Evolutionary conservation across 2,888 invertebrate genomes (phyloP).

Genomic region (Glaucopsyche alexis): DNA sequence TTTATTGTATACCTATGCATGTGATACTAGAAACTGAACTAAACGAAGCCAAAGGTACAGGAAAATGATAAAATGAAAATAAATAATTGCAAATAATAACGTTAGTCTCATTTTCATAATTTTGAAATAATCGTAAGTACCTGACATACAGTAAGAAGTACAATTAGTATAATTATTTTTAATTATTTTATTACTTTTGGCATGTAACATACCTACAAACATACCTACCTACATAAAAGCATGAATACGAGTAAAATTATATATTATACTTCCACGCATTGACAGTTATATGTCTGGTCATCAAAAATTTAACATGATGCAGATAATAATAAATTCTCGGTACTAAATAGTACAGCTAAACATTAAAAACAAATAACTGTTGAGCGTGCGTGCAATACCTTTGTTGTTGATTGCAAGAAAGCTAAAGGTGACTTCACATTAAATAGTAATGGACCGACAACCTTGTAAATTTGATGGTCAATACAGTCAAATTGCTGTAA

Average conservation of each 20-base stretch:
- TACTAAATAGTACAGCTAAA: constrained; percentile 38
- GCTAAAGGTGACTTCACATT: constrained; percentile 41
- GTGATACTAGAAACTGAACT: background rate
- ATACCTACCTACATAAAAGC: background rate
- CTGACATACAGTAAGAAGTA: background rate
- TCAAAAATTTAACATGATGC: constrained; percentile 21
- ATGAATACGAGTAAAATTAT: background rate
- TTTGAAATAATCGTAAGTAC: background rate
- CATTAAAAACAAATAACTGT: constrained; percentile 55
- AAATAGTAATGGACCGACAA: background rate
- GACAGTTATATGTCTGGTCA: background rate
- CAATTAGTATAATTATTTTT: background rate
- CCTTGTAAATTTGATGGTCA: too few relatives aligned
- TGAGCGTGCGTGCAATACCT: constrained; percentile 46
- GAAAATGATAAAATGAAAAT: background rate
- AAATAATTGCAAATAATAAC: background rate
- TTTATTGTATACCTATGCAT: too few relatives aligned
- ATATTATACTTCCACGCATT: background rate
- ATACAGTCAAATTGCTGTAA: too few relatives aligned
- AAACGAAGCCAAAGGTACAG: background rate
- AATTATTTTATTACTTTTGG: background rate
- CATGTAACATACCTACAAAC: background rate
- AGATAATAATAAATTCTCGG: constrained; percentile 32
- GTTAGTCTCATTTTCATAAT: background rate
- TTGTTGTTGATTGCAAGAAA: constrained; percentile 52